A percentile compares a stretch with the other conserved stretches of the same genome.
phyloP scores from a whole-genome alignment of 2,113 vertebrate genomes.

The Mionectes macconnelli region DNA sequence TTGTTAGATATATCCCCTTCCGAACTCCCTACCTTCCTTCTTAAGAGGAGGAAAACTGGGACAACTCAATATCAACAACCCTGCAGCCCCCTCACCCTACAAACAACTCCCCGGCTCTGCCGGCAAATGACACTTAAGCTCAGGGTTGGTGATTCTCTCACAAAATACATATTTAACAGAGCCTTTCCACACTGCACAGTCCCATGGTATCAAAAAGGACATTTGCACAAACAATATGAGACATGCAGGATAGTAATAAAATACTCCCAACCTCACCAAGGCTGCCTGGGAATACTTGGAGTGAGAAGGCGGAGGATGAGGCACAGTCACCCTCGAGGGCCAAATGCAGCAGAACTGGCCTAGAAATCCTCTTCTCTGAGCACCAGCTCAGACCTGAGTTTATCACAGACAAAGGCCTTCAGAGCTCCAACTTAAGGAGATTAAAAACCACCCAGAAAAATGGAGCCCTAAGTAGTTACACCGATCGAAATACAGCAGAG shows the following conservation, averaged over 20 bases:
- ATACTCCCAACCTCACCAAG: background rate
- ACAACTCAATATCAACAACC: background rate
- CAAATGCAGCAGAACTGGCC: background rate
- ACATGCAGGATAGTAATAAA: background rate
- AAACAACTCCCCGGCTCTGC: background rate
- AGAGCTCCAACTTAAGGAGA: constrained; percentile 55
- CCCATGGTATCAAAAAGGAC: background rate
- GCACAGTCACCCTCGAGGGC: background rate
- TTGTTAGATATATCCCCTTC: background rate
- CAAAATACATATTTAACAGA: background rate
- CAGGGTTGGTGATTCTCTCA: background rate
- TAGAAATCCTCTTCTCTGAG: constrained; percentile 21
- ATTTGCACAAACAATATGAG: background rate
- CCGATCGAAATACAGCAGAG: constrained; percentile 63
- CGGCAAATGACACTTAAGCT: background rate
- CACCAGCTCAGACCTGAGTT: background rate
- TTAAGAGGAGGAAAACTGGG: background rate
- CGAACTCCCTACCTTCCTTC: background rate
- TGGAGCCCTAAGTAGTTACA: constrained; percentile 35
- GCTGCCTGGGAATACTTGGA: background rate
- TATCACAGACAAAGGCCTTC: constrained; percentile 30
- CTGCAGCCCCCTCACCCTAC: background rate
- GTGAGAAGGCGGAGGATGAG: background rate
- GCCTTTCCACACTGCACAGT: background rate
- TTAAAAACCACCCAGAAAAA: constrained; percentile 66